Base-by-base conservation (phyloP, 2,797 vertebrate genomes). In the Syngnathus acus region DNA sequence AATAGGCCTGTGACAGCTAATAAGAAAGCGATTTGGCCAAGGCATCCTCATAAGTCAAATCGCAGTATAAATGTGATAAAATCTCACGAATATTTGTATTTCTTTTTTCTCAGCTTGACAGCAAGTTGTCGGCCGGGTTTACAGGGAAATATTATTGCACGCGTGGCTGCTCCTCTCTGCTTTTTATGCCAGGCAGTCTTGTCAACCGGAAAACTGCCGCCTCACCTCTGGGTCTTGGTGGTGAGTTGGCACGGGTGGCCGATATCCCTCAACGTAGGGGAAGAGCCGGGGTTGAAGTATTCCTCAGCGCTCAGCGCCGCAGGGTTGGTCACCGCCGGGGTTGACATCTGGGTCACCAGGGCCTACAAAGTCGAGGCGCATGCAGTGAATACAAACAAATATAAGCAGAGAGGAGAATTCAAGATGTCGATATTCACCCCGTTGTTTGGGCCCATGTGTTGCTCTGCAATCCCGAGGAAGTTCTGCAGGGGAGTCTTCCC, bases 181-280 rank as follows among this genome's bases (percentile, higher is more conserved):
- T 57, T 37, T 69, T 61, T 54, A 9, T 14, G 58, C 42, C 69
- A 42, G 39, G 78, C 76, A 68, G 45, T 63, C 61, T 76, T 32
- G 74, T 77, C 67, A 71, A 72, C 62, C 68, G 5, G 61, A 8
- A 8, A 19, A 37, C 53, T 42, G 67, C 68, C 45, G 62, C 3
- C 87, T 93, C 89, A 98, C 97, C 95, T 98, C 89, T 98, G 97
- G 16, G 95, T 98, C 92, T 99, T 98, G 77, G 96, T 98, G 86
- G 96, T 98, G 82, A 99, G 94, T 71, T 97, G 95, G 84, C 95
- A 95, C 67, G 93, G 93, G 73, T 94, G 92, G 42, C 96, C 96
- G 79, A 99, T 96, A 88, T 98, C 96, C 58, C 92, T 90, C 75
- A 88, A 92, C 68, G 92, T 93, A 68, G 91, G 90, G 48, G 92